A percentile compares a stretch with the other conserved stretches of the same genome.
Evolutionary conservation across 2,113 vertebrate genomes (phyloP).

Genomic region (Festucalex cinctus): DNA sequence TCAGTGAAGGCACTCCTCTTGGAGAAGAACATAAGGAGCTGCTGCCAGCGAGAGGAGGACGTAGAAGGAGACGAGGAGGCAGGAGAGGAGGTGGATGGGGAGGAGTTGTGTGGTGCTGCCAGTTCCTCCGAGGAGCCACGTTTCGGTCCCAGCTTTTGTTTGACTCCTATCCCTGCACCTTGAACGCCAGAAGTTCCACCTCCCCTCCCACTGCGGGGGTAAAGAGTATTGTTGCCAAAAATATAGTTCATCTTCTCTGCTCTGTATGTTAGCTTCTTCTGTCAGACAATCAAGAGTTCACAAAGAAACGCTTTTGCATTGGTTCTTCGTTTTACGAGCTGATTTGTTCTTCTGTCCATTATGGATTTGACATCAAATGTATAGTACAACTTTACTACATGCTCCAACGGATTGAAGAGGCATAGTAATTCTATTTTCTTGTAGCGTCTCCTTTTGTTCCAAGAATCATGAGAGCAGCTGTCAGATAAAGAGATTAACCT

Average conservation of each 20-base stretch:
- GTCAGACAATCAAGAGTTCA: slow-evolving; percentile 30
- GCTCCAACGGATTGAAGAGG: slow-evolving; percentile 18
- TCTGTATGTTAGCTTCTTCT: slow-evolving; percentile 13
- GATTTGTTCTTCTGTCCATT: slow-evolving; percentile 4
- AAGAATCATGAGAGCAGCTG: slow-evolving; percentile 41
- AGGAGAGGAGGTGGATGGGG: slow-evolving; percentile 61
- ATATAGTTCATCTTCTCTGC: slow-evolving; percentile 92
- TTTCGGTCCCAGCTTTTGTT: slow-evolving; percentile 87
- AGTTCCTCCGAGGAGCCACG: slow-evolving; percentile 88
- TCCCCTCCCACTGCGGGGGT: slow-evolving; percentile 85
- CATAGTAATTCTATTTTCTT: slow-evolving; percentile 57
- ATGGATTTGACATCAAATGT: slow-evolving; percentile 36
- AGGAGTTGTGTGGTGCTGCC: slow-evolving; percentile 59
- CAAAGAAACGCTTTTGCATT: slow-evolving; percentile 16
- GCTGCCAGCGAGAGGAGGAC: slow-evolving; percentile 91
- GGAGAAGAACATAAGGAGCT: slow-evolving; percentile 91
- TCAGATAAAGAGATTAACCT: slow-evolving; percentile 43
- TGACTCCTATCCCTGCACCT: slow-evolving; percentile 73
- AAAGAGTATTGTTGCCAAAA: slow-evolving; percentile 96
- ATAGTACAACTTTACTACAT: slow-evolving; percentile 30
- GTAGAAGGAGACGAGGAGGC: slow-evolving; percentile 81
- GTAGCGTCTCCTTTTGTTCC: slow-evolving; percentile 26
- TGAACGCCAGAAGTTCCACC: slow-evolving; percentile 77
- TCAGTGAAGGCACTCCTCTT: slow-evolving; percentile 90
- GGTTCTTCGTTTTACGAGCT: slow-evolving; percentile 34